Conservation (phyloP, 2,113 vertebrate species). For the Tapirus terrestris region DNA sequence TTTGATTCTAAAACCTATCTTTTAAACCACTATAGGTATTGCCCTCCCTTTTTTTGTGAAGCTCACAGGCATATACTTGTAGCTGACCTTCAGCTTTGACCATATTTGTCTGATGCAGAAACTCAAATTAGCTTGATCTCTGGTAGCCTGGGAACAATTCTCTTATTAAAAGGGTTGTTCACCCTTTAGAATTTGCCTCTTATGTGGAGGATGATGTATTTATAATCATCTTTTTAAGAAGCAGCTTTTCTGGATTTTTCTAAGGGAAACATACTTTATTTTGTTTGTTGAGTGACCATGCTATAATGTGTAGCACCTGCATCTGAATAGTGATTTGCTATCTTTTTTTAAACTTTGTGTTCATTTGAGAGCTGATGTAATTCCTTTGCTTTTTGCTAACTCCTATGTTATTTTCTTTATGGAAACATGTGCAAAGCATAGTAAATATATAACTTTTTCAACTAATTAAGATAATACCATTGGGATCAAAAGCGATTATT, state of each 20-base stretch:
- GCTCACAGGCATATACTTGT: not conserved
- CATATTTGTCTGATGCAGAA: not conserved
- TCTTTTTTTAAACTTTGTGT: conserved; percentile 19
- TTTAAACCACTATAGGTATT: not conserved
- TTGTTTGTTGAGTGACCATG: not conserved
- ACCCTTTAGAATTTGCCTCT: not conserved
- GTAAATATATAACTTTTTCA: not conserved
- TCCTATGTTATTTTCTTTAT: conserved; percentile 8
- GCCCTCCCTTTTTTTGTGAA: not conserved
- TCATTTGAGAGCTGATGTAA: not conserved
- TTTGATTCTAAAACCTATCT: too few relatives aligned
- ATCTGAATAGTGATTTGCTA: not conserved
- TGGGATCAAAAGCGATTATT: conserved; percentile 14
- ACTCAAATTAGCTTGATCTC: not conserved
- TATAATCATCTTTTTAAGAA: not conserved
- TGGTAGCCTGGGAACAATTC: not conserved
- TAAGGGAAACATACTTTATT: not conserved
- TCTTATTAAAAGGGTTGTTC: not conserved
- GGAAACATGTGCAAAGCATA: not conserved
- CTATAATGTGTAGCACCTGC: not conserved
- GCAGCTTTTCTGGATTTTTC: not conserved
- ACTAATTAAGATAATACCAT: not conserved
- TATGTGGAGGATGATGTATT: not conserved
- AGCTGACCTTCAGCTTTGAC: not conserved
- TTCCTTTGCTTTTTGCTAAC: not conserved